These are phyloP conservation scores for Enoplolaimus lenunculus DNA, from an alignment of 2,888 invertebrate genomes.

Conservation along the genomic window DNA sequence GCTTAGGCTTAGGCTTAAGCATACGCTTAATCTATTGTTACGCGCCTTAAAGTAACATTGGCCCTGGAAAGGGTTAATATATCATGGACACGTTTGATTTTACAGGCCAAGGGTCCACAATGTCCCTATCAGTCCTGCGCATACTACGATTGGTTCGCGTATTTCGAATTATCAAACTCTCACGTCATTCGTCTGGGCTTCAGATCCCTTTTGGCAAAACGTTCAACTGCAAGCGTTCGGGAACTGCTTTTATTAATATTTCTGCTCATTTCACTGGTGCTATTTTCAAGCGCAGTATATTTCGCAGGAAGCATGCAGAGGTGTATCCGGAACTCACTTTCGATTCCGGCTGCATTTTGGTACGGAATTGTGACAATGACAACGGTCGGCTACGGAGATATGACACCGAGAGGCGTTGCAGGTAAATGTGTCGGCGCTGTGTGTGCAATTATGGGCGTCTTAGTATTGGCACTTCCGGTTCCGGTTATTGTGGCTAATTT, in stretches of 20 bases:
- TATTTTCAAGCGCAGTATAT: slow-evolving; percentile 46
- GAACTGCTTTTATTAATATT: slow-evolving; percentile 45
- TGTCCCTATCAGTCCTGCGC: slow-evolving; percentile 46
- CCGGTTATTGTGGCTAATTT: slow-evolving; percentile 47
- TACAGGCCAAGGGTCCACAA: too few species aligned
- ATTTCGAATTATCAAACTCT: slow-evolving; percentile 45
- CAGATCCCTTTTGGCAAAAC: slow-evolving; percentile 47
- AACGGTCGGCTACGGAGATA: slow-evolving; percentile 43
- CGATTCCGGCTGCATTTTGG: slow-evolving; percentile 43
- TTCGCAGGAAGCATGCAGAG: slow-evolving; percentile 45
- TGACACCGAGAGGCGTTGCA: slow-evolving; percentile 40
- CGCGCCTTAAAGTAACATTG: too few species aligned
- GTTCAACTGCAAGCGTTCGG: slow-evolving; percentile 46
- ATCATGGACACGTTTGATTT: too few species aligned
- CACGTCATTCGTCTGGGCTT: slow-evolving; percentile 46
- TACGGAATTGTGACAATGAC: slow-evolving; percentile 47
- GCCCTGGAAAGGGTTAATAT: too few species aligned
- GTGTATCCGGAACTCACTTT: slow-evolving; percentile 40
- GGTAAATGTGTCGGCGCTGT: slow-evolving; percentile 44
- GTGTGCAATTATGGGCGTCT: slow-evolving; percentile 44
- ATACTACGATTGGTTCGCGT: slow-evolving; percentile 44
- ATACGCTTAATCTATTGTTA: too few species aligned
- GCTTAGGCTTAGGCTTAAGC: too few species aligned
- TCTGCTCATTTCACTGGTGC: slow-evolving; percentile 43
- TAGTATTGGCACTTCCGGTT: slow-evolving; percentile 45